Base-by-base conservation (phyloP, 2,113 vertebrate genomes). In the Xyrauchen texanus region DNA sequence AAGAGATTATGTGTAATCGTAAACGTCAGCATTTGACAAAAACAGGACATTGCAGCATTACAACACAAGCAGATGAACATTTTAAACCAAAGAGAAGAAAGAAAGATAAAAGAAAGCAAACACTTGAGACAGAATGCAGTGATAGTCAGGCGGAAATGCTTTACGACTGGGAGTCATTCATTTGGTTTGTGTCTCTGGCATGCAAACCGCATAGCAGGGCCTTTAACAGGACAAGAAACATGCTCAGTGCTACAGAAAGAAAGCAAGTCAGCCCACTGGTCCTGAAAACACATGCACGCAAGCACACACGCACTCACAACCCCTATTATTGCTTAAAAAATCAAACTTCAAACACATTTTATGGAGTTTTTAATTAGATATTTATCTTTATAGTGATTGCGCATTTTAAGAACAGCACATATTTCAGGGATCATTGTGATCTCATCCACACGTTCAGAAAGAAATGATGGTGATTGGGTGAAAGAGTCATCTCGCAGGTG, bases 291-390 rank as follows among this genome's bases (percentile, higher is more conserved):
- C 21, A 34, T 34, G 64, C 66, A 61, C 63, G 21, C 46, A 71
- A 13, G 60, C 44, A 72, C 79, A 72, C 63, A 49, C 78, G 52
- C 13, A 42, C 65, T 52, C 65, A 16, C 69, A 68, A 12, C 55
- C 72, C 80, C 72, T 16, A 42, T 75, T 73, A 51, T 45, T 61
- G 34, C 66, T 76, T 81, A 78, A 55, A 71, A 67, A 51, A 13
- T 61, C 46, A 21, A 77, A 79, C 82, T 73, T 81, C 80, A 85
- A 82, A 81, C 70, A 55, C 64, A n/a, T 83, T 77, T 73, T 52
- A 79, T 58, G 51, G 45, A 60, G 62, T 61, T 53, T 70, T 44
- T 78, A 81, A 86, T 86, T 66, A 61, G 63, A 78, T 85, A 72
- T 76, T 61, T 74, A 63, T 84, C 57, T 65, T 62, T 81, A 83